These are phyloP conservation scores for Irena cyanogastra DNA, from an alignment of 2,113 vertebrate species.

Conservation along the genomic window DNA sequence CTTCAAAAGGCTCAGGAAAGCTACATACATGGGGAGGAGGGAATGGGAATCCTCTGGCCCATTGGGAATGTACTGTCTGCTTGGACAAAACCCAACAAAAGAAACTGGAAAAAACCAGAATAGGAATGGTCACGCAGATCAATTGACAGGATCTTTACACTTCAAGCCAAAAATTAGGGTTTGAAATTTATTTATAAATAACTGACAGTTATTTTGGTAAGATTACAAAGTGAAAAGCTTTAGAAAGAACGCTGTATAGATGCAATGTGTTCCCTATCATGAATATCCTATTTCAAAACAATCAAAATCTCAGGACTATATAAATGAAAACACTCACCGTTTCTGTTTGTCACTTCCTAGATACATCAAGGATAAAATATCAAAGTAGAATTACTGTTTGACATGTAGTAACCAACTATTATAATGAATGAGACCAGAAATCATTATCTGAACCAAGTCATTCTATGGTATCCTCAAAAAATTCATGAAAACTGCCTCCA, in stretches of 20 bases:
- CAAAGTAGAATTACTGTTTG: background rate
- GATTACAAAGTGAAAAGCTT: background rate
- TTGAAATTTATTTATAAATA: background rate
- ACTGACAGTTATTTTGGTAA: background rate
- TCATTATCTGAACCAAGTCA: background rate
- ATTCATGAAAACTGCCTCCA: background rate
- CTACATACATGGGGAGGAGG: too few relatives aligned
- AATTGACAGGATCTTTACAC: background rate
- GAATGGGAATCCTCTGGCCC: background rate
- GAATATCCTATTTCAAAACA: background rate
- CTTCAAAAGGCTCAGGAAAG: background rate
- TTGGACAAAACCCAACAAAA: background rate
- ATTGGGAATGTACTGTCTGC: background rate
- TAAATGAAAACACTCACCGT: background rate
- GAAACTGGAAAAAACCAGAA: background rate
- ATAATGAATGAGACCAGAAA: background rate
- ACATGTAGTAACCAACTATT: background rate
- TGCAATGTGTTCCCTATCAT: rapidly evolving
- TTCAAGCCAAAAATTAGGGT: background rate
- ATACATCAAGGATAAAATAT: background rate
- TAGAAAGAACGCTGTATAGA: background rate
- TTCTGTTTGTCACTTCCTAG: background rate
- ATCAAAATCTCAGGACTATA: background rate
- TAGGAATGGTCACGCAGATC: background rate
- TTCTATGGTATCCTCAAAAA: background rate